Evolutionary conservation across 30 jellyfish, hydroid and myxozoan genomes (phyloP), one percentile per base, ranked within the genome.

Genomic region (Cassiopea andromeda): DNA sequence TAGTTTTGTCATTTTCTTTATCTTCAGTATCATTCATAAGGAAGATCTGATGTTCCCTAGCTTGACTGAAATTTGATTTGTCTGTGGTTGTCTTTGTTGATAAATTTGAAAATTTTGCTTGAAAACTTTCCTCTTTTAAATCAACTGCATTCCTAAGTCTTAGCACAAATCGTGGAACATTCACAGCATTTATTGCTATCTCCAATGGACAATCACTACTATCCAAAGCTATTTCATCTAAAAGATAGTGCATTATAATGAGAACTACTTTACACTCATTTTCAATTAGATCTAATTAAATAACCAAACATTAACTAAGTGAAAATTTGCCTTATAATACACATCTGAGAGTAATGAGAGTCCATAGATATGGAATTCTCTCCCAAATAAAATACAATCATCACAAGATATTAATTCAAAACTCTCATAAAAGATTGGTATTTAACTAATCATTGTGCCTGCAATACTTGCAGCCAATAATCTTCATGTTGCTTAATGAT

Each of bases 131-230:
- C 48, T 66, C 84, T 19, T 44, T 18, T 54, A 60, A 15, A 18
- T 15, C 80, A 27, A 48, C 75, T 67, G 46, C 77, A 78, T 85
- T 75, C 73, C 66, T 88, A 16, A 83, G 45, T 49, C 96, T 86
- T 12, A 96, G 83, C 14, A 96, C 98, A 82, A 96, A 96, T 49
- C 98, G 83, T 43, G 99, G 99, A 13, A 89, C 91, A 69, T 92
- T 92, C 70, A 88, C 64, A 16, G 97, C 97, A 59, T 90, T 91
- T 44, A 96, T 96, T 8, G 99, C 99, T 48, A 97, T 94, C 19
- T 94, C 89, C 86, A 96, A 82, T 8, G 99, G 99, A 69, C 97
- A 92, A 69, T 96, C 98, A 17, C 87, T 87, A 68, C 48, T 81
- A 72, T 77, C 91, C 60, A 96, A 84, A 18, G 86, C 91, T 3